Evolutionary conservation across 2,888 invertebrate species (phyloP).

Genomic region (Macrosoma leucophasiata): DNA sequence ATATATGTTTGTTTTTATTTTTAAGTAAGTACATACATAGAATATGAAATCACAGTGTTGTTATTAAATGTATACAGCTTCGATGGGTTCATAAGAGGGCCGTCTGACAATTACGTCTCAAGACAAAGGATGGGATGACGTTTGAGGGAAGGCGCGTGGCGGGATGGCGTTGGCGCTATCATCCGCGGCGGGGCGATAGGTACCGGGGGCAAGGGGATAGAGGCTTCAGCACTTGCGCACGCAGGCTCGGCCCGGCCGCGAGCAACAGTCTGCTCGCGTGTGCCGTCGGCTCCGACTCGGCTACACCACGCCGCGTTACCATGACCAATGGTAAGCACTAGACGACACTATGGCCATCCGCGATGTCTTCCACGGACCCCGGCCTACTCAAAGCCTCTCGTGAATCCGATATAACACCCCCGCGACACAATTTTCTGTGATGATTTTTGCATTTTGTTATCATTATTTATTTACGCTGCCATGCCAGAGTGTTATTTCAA

Average conservation of each 20-base stretch:
- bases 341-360: slow-evolving; percentile 29
- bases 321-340: slow-evolving; percentile 66
- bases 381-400: slow-evolving; percentile 26
- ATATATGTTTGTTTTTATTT: background rate
- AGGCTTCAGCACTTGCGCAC: slow-evolving; percentile 44
- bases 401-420: slow-evolving; percentile 20
- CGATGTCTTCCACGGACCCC: slow-evolving; percentile 11
- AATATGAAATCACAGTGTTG: too few relatives aligned
- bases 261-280: slow-evolving; percentile 73
- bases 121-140: slow-evolving; percentile 50
- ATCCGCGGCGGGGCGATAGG: slow-evolving; percentile 17
- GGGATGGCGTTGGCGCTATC: slow-evolving; percentile 30
- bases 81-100: slow-evolving; percentile 40
- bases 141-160: slow-evolving; percentile 40
- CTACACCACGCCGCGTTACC: slow-evolving; percentile 46
- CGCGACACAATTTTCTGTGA: slow-evolving; percentile 48
- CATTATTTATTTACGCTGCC: slow-evolving; percentile 59
- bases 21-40: too few relatives aligned
- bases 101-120: slow-evolving; percentile 25
- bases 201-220: slow-evolving; percentile 30
- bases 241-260: slow-evolving; percentile 54
- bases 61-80: too few relatives aligned
- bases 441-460: slow-evolving; percentile 38
- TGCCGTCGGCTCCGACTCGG: slow-evolving; percentile 53
- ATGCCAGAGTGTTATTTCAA: too few relatives aligned